A percentile compares a stretch with the other conserved stretches of the same genome.
phyloP scores from a whole-genome alignment of 2,113 vertebrate species.

The Oreocharis arfaki region DNA sequence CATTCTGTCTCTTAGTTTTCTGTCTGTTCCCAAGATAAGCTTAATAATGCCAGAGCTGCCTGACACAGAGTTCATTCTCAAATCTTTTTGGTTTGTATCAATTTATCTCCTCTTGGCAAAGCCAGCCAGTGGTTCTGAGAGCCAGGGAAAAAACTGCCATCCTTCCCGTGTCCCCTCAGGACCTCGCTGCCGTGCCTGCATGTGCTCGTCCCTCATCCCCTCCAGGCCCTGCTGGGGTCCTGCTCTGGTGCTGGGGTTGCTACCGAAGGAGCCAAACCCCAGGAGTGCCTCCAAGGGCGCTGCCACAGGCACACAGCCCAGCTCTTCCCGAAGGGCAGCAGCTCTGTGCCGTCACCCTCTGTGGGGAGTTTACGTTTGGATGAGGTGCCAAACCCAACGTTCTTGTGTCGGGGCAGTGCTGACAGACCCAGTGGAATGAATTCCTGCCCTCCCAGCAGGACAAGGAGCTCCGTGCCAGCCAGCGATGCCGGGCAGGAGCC shows the following conservation, averaged over 20 bases:
- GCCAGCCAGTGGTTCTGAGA: not conserved
- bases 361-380: not conserved
- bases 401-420: not conserved
- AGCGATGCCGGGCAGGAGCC: not conserved
- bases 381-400: not conserved
- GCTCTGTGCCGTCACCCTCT: not conserved
- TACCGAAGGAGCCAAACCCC: not conserved
- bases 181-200: fast-evolving
- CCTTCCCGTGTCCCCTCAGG: not conserved
- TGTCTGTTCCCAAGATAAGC: not conserved
- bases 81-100: not conserved
- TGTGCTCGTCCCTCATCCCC: not conserved
- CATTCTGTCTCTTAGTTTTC: conserved; percentile 7
- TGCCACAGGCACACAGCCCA: not conserved
- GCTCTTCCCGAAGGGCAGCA: not conserved
- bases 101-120: not conserved
- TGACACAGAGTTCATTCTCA: not conserved
- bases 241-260: not conserved
- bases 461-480: not conserved
- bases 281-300: fast-evolving
- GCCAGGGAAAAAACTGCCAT: not conserved
- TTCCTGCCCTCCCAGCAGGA: not conserved
- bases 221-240: not conserved
- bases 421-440: not conserved
- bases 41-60: not conserved